Evolutionary conservation across 2,797 vertebrate genomes (phyloP).

Genomic region (Enteromius anoplus): DNA sequence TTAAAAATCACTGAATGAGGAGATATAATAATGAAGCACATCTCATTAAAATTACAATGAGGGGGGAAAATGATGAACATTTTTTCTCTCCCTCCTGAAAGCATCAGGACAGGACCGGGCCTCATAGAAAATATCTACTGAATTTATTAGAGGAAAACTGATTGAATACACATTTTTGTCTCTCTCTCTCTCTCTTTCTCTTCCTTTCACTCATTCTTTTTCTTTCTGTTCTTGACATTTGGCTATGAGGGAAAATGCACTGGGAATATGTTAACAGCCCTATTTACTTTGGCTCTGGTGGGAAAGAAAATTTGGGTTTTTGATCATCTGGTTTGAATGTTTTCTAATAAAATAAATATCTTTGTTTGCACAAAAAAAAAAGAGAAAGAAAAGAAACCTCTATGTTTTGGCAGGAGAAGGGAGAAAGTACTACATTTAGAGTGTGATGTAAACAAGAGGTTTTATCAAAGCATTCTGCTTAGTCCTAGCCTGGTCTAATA

Average conservation of each 20-base stretch:
- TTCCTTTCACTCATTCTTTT: conserved; percentile 25
- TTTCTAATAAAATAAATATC: conserved; percentile 84
- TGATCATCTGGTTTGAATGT: conserved; percentile 78
- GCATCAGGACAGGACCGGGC: conserved; percentile 28
- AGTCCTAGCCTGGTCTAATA: conserved; percentile 10
- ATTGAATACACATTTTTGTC: conserved; percentile 56
- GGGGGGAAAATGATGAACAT: background rate
- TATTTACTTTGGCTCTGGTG: conserved; percentile 67
- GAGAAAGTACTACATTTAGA: conserved; percentile 64
- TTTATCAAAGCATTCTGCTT: conserved; percentile 58
- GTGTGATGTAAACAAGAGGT: conserved; percentile 63
- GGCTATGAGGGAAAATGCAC: conserved; percentile 58
- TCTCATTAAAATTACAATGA: background rate
- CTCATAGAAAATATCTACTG: conserved; percentile 60
- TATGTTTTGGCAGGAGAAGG: conserved; percentile 59
- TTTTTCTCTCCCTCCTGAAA: conserved; percentile 25
- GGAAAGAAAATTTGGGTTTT: conserved; percentile 65
- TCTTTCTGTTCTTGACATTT: conserved; percentile 61
- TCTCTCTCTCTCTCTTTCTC: background rate
- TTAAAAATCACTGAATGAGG: background rate
- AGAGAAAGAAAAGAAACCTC: conserved; percentile 75
- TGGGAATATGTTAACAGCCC: conserved; percentile 65
- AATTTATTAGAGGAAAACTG: conserved; percentile 63
- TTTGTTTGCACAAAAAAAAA: conserved; percentile 77
- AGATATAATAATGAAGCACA: background rate